A percentile compares a stretch with the other conserved stretches of the same genome.
phyloP scores from a whole-genome alignment of 2,113 vertebrate genomes.

The Odocoileus hemionus region DNA sequence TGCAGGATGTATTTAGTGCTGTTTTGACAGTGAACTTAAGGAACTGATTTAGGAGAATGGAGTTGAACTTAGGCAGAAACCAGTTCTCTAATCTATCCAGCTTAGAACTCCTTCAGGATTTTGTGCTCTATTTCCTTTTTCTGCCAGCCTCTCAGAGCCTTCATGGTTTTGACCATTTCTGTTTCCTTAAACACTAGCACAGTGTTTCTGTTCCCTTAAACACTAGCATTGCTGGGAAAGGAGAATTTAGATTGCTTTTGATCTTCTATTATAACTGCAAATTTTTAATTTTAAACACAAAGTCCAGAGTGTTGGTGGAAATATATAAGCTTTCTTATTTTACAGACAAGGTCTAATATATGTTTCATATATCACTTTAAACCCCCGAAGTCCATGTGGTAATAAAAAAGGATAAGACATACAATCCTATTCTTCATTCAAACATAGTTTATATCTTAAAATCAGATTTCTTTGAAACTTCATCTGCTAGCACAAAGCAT shows the following conservation, averaged over 20 bases:
- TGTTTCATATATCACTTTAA: background rate
- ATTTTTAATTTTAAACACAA: constrained; percentile 24
- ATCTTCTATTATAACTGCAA: background rate
- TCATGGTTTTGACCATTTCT: background rate
- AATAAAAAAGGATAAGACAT: background rate
- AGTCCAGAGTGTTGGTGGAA: background rate
- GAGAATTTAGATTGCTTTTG: background rate
- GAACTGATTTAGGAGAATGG: background rate
- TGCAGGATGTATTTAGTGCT: background rate
- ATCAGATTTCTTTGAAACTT: background rate
- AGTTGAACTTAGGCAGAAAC: background rate
- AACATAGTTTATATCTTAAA: background rate
- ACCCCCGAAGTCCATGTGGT: background rate
- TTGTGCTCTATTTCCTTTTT: background rate
- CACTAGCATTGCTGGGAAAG: background rate
- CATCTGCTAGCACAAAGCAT: background rate
- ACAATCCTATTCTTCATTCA: background rate
- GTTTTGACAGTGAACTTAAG: background rate
- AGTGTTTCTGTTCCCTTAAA: background rate
- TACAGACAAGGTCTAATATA: background rate
- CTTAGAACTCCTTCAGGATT: background rate
- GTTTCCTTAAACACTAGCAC: background rate
- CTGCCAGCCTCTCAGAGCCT: background rate
- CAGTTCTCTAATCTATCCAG: background rate
- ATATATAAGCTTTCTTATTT: background rate